Conservation (phyloP, 2,113 vertebrate species). For the Orientallactaga bullata region DNA sequence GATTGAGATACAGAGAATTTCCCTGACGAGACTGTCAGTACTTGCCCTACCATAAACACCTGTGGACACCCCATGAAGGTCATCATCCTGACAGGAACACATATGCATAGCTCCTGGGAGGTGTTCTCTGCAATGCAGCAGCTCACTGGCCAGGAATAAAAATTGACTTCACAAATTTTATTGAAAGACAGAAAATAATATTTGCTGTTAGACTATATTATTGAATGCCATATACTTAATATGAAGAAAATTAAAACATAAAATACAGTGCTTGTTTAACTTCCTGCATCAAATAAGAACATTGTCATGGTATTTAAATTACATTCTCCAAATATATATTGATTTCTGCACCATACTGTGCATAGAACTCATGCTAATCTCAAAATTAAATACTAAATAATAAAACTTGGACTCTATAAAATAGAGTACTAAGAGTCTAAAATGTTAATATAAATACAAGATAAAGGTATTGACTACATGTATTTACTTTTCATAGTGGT, state of each 20-base stretch:
- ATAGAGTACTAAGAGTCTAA: not conserved
- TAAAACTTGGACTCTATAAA: not conserved
- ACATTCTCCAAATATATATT: conserved; percentile 13
- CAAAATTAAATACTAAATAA: conserved; percentile 60
- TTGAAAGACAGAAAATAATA: conserved; percentile 15
- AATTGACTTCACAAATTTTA: not conserved
- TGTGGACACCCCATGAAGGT: not conserved
- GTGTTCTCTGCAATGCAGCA: not conserved
- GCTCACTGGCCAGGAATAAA: not conserved
- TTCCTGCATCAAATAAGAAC: not conserved
- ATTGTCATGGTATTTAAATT: conserved; percentile 25
- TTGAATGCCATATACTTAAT: not conserved
- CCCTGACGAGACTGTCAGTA: no score
- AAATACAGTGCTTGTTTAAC: conserved; percentile 38
- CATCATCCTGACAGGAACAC: no score
- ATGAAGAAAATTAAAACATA: conserved; percentile 57
- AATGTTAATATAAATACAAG: not conserved
- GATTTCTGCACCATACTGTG: not conserved
- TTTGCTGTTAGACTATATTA: not conserved
- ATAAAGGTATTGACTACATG: not conserved
- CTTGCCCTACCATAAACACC: not conserved
- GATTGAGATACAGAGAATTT: no score
- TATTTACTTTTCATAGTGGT: not conserved
- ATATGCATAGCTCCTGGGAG: no score
- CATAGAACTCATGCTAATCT: not conserved